Percentiles rank a stretch among this genome's conserved stretches.
phyloP scores from a whole-genome alignment of 2,113 vertebrate species.

The Centropus unirufus region DNA sequence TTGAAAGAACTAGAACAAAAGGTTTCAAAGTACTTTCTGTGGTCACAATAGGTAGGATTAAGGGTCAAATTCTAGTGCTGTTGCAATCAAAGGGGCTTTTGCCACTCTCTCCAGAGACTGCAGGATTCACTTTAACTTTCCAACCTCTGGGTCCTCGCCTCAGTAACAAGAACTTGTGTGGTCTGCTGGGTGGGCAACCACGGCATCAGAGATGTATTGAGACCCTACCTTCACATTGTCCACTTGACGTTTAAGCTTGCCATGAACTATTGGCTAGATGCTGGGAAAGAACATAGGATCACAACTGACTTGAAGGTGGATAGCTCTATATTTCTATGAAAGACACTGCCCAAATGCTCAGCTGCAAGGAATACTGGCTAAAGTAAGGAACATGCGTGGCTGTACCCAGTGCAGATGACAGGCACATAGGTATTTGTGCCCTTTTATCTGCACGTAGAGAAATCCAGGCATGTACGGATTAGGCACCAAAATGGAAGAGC shows the following conservation, averaged over 20 bases:
- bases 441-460: neutral
- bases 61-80: neutral
- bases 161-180: neutral
- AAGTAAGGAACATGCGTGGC: neutral
- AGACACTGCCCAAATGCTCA: neutral
- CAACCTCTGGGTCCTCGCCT: neutral
- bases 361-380: neutral
- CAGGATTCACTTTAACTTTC: neutral
- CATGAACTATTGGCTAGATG: neutral
- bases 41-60: neutral
- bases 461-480: neutral
- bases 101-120: neutral
- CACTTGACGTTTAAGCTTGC: neutral
- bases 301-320: neutral
- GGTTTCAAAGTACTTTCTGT: neutral
- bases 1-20: neutral
- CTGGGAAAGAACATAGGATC: neutral
- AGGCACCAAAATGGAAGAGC: neutral
- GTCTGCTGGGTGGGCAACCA: no score
- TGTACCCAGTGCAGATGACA: neutral
- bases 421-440: neutral
- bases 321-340: neutral
- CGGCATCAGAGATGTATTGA: neutral
- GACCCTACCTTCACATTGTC: neutral
- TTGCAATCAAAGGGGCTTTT: neutral